Percentiles rank a stretch among this genome's conserved stretches.
phyloP scores from a whole-genome alignment of 2,888 invertebrate genomes.

The Catocala nupta region DNA sequence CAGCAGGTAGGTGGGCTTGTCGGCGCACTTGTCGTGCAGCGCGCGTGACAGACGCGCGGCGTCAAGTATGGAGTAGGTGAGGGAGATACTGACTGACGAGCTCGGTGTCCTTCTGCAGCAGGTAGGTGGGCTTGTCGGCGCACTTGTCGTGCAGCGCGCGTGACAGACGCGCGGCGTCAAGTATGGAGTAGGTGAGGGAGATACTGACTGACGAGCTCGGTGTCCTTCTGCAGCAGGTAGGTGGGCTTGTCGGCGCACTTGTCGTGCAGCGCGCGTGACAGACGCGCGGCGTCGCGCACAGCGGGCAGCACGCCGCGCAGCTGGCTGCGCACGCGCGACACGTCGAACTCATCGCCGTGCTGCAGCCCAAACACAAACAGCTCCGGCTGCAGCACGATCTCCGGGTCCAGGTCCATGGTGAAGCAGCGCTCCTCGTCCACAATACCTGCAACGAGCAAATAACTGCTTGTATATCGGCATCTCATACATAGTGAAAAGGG shows the following conservation, averaged over 20 bases:
- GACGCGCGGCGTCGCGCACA: constrained; percentile 46
- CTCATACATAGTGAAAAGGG: no score
- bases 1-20: no score
- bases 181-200: not conserved
- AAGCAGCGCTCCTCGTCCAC: constrained; percentile 95
- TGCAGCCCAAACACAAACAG: constrained; percentile 86
- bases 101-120: no score
- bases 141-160: no score
- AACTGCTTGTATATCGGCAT: no score
- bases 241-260: constrained; percentile 91
- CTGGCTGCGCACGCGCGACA: constrained; percentile 87
- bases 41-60: no score
- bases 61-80: no score
- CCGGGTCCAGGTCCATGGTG: constrained; percentile 95
- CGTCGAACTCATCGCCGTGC: constrained; percentile 93
- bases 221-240: constrained; percentile 91
- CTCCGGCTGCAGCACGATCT: constrained; percentile 91
- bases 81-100: no score
- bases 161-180: no score
- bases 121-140: no score
- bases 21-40: no score
- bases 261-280: constrained; percentile 52
- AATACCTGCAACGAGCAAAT: constrained; percentile 86
- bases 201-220: constrained; percentile 88
- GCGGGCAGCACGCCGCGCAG: constrained; percentile 91